Conservation (phyloP, 1,140 invertebrate species). For the Drosophila nikananu region DNA sequence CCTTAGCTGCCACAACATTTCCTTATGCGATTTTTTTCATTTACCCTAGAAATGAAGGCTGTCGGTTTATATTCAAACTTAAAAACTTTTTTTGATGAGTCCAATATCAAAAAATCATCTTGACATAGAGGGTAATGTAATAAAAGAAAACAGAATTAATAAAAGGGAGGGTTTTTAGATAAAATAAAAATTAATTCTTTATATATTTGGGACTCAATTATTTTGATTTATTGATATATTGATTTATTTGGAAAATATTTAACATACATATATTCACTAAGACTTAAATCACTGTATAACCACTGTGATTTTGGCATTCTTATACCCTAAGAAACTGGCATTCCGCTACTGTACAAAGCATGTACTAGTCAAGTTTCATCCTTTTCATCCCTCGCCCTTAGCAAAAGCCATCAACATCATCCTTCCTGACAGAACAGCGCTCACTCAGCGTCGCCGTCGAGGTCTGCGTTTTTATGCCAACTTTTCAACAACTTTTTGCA, state of each 20-base stretch:
- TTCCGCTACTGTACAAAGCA: slow-evolving; percentile 8
- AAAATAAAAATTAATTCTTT: neutral
- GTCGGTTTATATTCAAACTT: slow-evolving; percentile 48
- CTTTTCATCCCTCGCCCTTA: slow-evolving; percentile 9
- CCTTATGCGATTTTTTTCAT: neutral
- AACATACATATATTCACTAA: neutral
- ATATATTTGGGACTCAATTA: too few relatives aligned
- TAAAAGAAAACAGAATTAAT: neutral
- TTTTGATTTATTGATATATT: too few relatives aligned
- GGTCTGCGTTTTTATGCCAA: slow-evolving; percentile 58
- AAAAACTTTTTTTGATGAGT: slow-evolving; percentile 22
- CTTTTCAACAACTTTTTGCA: slow-evolving; percentile 76
- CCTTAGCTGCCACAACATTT: slow-evolving; percentile 15
- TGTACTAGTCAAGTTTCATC: slow-evolving; percentile 7
- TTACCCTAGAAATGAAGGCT: slow-evolving; percentile 21
- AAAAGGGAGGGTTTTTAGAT: neutral
- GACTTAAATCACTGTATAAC: neutral
- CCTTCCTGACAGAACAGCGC: slow-evolving; percentile 8
- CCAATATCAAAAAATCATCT: slow-evolving; percentile 24
- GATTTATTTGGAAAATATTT: neutral
- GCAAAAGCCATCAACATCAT: slow-evolving; percentile 19
- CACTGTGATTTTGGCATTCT: neutral
- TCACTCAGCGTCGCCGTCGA: slow-evolving; percentile 34
- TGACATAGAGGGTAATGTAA: slow-evolving; percentile 25
- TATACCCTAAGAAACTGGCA: neutral